These are phyloP conservation scores for Lasioglossum calceatum DNA, from an alignment of 2,888 invertebrate genomes.

Conservation along the genomic window DNA sequence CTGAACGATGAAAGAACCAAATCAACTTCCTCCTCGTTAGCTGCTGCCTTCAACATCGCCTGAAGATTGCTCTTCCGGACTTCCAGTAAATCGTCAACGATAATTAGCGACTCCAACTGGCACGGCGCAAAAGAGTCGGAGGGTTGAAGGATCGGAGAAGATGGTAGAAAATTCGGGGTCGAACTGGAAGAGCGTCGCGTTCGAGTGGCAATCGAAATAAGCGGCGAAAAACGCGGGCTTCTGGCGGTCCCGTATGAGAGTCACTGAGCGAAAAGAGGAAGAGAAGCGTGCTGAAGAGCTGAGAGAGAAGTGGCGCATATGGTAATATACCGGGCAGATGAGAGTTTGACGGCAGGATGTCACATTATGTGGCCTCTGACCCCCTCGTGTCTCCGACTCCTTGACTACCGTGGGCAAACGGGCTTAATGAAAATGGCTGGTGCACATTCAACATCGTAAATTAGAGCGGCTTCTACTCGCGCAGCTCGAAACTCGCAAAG, in stretches of 20 bases:
- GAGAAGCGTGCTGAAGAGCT: conserved; percentile 51
- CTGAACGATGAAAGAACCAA: not conserved
- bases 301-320: conserved; percentile 69
- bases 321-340: conserved; percentile 77
- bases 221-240: not conserved
- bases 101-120: not conserved
- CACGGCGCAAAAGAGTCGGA: not conserved
- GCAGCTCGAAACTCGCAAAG: conserved; percentile 20
- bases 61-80: not conserved
- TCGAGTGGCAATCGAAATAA: not conserved
- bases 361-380: conserved; percentile 81
- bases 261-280: conserved; percentile 57
- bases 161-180: not conserved
- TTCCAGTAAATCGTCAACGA: not conserved
- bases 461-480: conserved; percentile 58
- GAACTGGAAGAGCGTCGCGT: not conserved
- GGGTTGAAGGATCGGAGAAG: not conserved
- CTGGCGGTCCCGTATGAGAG: conserved; percentile 49
- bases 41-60: not conserved
- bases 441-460: conserved; percentile 74
- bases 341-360: conserved; percentile 81
- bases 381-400: conserved; percentile 64
- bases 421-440: conserved; percentile 79
- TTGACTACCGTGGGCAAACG: conserved; percentile 71
- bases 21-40: not conserved